Percentiles rank a stretch among this genome's conserved stretches.
phyloP scores from a whole-genome alignment of 2,888 invertebrate species.

The Lasioglossum villosulum region DNA sequence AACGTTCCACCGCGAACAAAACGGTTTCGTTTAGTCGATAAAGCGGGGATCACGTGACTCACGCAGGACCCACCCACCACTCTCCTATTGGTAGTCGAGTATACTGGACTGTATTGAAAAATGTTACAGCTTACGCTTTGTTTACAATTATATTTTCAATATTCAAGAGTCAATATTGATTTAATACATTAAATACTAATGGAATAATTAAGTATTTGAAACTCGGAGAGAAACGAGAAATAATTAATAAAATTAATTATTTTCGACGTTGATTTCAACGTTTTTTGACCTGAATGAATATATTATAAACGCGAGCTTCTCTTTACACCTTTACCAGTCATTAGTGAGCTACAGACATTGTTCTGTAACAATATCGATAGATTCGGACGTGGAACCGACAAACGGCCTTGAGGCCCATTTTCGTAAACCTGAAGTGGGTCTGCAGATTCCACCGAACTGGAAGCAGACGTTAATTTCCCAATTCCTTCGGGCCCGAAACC shows the following conservation, averaged over 20 bases:
- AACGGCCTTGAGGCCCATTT: background rate
- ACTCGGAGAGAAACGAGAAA: background rate
- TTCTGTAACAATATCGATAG: too few relatives aligned
- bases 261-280: background rate
- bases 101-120: background rate
- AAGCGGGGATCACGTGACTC: background rate
- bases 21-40: background rate
- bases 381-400: background rate
- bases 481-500: background rate
- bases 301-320: too few relatives aligned
- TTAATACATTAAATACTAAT: background rate
- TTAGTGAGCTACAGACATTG: background rate
- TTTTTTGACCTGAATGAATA: background rate
- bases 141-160: background rate
- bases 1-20: background rate
- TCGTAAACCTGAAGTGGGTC: background rate
- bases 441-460: background rate
- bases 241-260: background rate
- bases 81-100: background rate
- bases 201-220: background rate
- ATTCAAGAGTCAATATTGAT: too few relatives aligned
- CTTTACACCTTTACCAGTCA: too few relatives aligned
- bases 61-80: background rate
- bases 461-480: background rate
- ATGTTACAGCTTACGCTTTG: background rate